A percentile compares a stretch with the other conserved stretches of the same genome.
Conservation (phyloP, 1,140 invertebrate genomes). For the Sarcophaga bullata region DNA sequence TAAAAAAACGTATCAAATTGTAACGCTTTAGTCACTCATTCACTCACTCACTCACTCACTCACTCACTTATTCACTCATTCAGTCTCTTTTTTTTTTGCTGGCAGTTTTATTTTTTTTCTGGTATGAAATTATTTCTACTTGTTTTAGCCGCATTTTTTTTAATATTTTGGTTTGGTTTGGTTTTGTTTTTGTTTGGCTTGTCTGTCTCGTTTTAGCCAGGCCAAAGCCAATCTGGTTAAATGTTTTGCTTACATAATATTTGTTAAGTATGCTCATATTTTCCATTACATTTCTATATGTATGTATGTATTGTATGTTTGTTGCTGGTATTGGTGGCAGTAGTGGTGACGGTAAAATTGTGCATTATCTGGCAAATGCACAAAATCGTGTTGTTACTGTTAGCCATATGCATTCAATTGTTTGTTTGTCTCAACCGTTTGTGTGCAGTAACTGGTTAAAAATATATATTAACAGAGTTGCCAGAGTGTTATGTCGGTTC, state of each 20-base stretch:
- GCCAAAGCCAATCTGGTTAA: conserved; percentile 17
- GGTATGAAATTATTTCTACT: background rate
- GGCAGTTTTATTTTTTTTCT: background rate
- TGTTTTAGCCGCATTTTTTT: background rate
- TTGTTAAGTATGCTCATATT: background rate
- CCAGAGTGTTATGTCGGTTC: too few relatives aligned
- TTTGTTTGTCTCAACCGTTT: too few relatives aligned
- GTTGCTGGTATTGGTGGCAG: background rate
- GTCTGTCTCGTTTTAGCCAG: background rate
- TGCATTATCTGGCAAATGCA: conserved; percentile 23
- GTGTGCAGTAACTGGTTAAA: too few relatives aligned
- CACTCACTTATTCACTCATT: too few relatives aligned
- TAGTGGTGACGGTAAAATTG: conserved; percentile 16
- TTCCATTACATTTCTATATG: background rate
- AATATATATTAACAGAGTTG: too few relatives aligned
- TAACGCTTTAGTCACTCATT: too few relatives aligned
- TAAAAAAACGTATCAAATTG: background rate
- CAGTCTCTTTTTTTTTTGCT: too few relatives aligned
- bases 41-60: too few relatives aligned
- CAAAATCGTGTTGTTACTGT: background rate
- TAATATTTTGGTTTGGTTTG: background rate
- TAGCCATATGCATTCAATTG: too few relatives aligned
- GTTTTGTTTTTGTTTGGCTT: background rate
- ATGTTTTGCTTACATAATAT: conserved; percentile 13
- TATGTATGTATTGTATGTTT: too few relatives aligned